Percentiles rank a stretch among this genome's conserved stretches.
Conservation (phyloP, 2,888 invertebrate genomes). For the Cryptosula pallasiana region DNA sequence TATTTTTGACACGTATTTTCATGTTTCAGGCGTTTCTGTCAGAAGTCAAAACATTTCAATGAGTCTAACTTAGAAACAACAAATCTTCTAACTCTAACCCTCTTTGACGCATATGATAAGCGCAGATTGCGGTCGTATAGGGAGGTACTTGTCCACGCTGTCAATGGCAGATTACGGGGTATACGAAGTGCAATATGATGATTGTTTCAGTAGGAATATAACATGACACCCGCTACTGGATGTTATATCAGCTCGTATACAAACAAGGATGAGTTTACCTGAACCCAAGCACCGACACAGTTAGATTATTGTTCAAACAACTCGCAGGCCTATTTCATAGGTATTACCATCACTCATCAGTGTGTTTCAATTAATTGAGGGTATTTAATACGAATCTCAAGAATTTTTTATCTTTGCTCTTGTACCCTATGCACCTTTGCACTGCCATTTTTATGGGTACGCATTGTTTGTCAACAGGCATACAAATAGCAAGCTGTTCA, state of each 20-base stretch:
- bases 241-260: neutral
- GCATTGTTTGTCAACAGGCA: neutral
- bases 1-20: no score
- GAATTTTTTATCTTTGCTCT: conserved; percentile 6
- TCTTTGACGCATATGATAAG: no score
- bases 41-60: no score
- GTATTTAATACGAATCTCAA: neutral
- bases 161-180: no score
- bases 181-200: no score
- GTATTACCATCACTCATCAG: neutral
- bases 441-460: conserved; percentile 20
- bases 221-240: conserved; percentile 5
- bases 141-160: no score
- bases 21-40: no score
- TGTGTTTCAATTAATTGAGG: neutral
- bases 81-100: no score
- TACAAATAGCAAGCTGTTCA: conserved; percentile 9
- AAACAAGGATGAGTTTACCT: conserved; percentile 10
- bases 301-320: conserved; percentile 21
- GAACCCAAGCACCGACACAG: neutral
- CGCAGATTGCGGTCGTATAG: no score
- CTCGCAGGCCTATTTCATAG: no score
- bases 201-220: no score
- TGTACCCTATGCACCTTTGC: conserved; percentile 8
- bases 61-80: no score